Evolutionary conservation across 2,113 vertebrate genomes (phyloP), one percentile per base, ranked within the genome.

Genomic region (Myotis yumanensis): DNA sequence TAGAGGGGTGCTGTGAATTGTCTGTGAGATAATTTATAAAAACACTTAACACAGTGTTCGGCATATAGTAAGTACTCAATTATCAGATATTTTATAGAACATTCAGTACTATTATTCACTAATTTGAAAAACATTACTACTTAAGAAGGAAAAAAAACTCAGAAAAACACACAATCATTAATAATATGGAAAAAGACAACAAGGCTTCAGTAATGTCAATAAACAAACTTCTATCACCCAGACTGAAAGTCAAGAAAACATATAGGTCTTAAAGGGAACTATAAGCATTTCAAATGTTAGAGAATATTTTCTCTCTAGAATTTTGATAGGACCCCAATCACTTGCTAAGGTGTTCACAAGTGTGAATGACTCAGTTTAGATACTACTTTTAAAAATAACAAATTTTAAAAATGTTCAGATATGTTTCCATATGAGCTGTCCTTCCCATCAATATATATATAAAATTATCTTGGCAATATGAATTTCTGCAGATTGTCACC

Each of bases 131-230:
- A 93, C 23, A 91, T 80, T 91, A 86, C 25, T 90, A 85, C 32
- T 88, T 9, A 95, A 79, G 35, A 89, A 94, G 71, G 69, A 73
- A 92, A 94, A 94, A 91, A 94, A 79, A 90, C 5, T 51, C 57
- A 77, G 48, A 37, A 90, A 93, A 85, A 62, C 1, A 88, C 82
- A 82, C 30, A 95, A 80, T 59, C n/a, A 84, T 89, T n/a, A 90
- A 77, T 92, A 96, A 81, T 35, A 90, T 0, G 88, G 11, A 35
- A 79, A 92, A 92, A 95, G 18, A 82, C 18, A 84, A 92, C 2
- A 92, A 97, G 91, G 30, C 15, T 96, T 94, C 35, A 57, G 51
- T 30, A n/a, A 96, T 86, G 32, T n/a, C 37, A 91, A 71, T 96
- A 96, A 95, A 3, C 30, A 96, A 95, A 3, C 20, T 95, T 80